Percentiles rank a stretch among this genome's conserved stretches.
Evolutionary conservation across 1,140 invertebrate genomes (phyloP).

Genomic region (Drosophila obscura): DNA sequence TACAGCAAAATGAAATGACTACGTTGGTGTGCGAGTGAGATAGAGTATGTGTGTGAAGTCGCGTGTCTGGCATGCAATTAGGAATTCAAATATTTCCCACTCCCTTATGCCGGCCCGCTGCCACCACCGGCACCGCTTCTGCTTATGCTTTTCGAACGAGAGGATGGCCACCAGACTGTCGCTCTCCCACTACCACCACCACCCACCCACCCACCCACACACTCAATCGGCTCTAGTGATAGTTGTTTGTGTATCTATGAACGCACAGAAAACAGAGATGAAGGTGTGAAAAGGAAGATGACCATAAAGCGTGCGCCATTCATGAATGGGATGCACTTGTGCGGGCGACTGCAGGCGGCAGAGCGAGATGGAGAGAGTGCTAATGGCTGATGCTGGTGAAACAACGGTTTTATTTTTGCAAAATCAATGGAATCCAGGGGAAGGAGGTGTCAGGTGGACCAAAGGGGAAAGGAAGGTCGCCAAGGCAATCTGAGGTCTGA

Average conservation of each 20-base stretch:
- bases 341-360: not conserved
- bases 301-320: conserved; percentile 58
- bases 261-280: conserved; percentile 45
- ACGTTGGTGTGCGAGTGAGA: conserved; percentile 36
- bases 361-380: conserved; percentile 6
- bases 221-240: not conserved
- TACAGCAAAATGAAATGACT: conserved; percentile 64
- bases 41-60: conserved; percentile 50
- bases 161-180: conserved; percentile 53
- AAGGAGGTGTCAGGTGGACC: conserved; percentile 16
- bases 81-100: conserved; percentile 68
- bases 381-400: not conserved
- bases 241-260: conserved; percentile 45
- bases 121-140: conserved; percentile 15
- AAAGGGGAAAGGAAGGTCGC: conserved; percentile 47
- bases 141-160: conserved; percentile 50
- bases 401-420: conserved; percentile 22
- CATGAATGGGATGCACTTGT: conserved; percentile 65
- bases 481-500: not conserved
- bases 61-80: conserved; percentile 82
- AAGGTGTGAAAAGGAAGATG: conserved; percentile 50
- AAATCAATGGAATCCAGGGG: conserved; percentile 28
- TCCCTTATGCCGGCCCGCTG: conserved; percentile 16
- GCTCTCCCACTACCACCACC: conserved; percentile 31
- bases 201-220: not conserved